Percentiles rank a stretch among this genome's conserved stretches.
Conservation (phyloP, 2,888 invertebrate species). For the Leptinotarsa haldemani region DNA sequence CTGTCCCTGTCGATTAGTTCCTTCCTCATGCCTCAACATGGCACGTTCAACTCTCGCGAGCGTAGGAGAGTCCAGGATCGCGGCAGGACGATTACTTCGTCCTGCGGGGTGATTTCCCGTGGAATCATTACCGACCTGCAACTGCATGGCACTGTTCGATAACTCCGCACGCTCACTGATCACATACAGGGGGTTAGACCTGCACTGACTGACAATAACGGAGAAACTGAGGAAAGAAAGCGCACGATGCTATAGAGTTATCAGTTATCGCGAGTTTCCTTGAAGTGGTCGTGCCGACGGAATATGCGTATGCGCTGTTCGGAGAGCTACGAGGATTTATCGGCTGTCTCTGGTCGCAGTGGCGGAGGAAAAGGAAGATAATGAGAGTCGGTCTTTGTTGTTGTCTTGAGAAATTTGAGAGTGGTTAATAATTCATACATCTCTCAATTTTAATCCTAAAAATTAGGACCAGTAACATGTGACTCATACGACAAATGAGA, state of each 20-base stretch:
- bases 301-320: slow-evolving; percentile 29
- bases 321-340: slow-evolving; percentile 7
- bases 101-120: slow-evolving; percentile 47
- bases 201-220: slow-evolving; percentile 15
- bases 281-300: slow-evolving; percentile 38
- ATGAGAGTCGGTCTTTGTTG: too few relatives aligned
- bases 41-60: slow-evolving; percentile 72
- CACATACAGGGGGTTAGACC: slow-evolving; percentile 2
- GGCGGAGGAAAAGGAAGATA: neutral
- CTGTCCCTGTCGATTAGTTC: slow-evolving; percentile 58
- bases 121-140: slow-evolving; percentile 55
- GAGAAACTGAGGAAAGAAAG: slow-evolving; percentile 31
- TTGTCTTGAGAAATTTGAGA: too few relatives aligned
- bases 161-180: slow-evolving; percentile 27
- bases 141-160: slow-evolving; percentile 52
- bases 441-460: too few relatives aligned
- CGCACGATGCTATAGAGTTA: slow-evolving; percentile 28
- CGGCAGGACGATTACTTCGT: slow-evolving; percentile 48
- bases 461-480: too few relatives aligned
- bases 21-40: slow-evolving; percentile 68
- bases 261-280: slow-evolving; percentile 41
- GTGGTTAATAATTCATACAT: too few relatives aligned
- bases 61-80: slow-evolving; percentile 72
- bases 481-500: too few relatives aligned
- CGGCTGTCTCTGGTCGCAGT: neutral